Evolutionary conservation across 1,140 invertebrate species (phyloP), one percentile per base, ranked within the genome.

Genomic region (Drosophila lacertosa): DNA sequence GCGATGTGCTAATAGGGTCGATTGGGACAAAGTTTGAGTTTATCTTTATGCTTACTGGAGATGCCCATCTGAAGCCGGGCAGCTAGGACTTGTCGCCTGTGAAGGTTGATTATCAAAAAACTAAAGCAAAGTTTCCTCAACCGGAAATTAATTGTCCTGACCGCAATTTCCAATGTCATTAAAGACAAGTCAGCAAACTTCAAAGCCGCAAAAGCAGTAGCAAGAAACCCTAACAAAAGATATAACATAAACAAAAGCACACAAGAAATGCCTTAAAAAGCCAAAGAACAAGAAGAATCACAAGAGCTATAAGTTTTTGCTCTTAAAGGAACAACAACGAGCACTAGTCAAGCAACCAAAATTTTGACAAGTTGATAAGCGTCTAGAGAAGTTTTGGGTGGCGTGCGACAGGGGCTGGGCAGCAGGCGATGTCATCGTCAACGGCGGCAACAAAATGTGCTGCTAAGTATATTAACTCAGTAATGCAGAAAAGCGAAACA

Each of bases 151-250:
- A 84, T 84, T 88, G 82, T 77, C 72, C 77, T 84, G 81, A 84
- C 81, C 81, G 82, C 81, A 84, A 84, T 84, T 84, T 88, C 77
- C 73, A 84, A 84, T 84, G 81, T 84, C 82, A 84, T 84, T 86
- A 84, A 81, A 81, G 81, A 81, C 72, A 74, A 84, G 77, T 77
- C 81, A 77, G 69, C 73, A 88, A 84, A 84, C 81, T 88, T 88
- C 82, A 84, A 84, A 84, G 81, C 77, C 66, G 33, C 47, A 39
- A 20, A 20, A 32, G 24, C 32, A 32, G 22, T 32, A 48, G 33
- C 16, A 45, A 16, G 42, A 33, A 57, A 63, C 45, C 59, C 15
- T 16, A 75, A 84, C 79, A 79, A 79, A 77, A 77, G 62, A 45
- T 57, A 69, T 60, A 83, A 75, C 79, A 84, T 71, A 83, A 83